Base-by-base conservation (phyloP, 2,797 vertebrate species). In the Nothura maculosa region DNA sequence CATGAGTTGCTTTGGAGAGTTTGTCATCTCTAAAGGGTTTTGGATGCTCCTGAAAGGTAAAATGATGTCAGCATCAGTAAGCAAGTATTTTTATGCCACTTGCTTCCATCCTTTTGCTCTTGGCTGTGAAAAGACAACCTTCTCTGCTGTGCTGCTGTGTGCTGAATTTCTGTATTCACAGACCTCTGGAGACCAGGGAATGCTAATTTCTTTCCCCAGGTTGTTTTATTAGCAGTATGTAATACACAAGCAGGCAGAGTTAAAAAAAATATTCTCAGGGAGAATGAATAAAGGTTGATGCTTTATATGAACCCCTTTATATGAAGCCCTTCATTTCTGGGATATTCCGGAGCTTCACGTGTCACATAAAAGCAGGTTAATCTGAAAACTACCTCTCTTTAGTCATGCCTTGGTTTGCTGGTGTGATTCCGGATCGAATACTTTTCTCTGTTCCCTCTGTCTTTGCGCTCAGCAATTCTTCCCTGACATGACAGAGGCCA, bases 121-220 rank as follows among this genome's bases (percentile, higher is more conserved):
- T 62, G 32, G 42, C 42, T 42, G 6, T 80, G 58, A 62, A 88
- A 87, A 88, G 58, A 7, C 42, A 82, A 27, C 30, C n/a, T 75
- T 81, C 61, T 91, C 10, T 58, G 83, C 15, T 55, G 2, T 57
- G 47, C 38, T 63, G 50, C 1, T 1, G 22, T 43, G 11, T 30
- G 21, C 58, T 66, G 45, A 85, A 80, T 90, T 0, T 0, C 36
- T 68, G 40, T 75, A 22, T 69, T 83, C 67, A 55, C n/a, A 73
- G 58, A 69, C 48, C 72, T 95, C 48, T 87, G 78, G 58, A 89
- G 68, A 70, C 47, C 67, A 90, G 50, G 82, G 42, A 85, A 89
- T 63, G 63, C 58, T 87, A 78, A 89, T 89, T 90, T 92, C 55
- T 69, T 92, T 87, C 60, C 66, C 66, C 10, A 12, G 27, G 24